phyloP scores from a whole-genome alignment of 2,888 invertebrate genomes.

The Stegophylla sp. region DNA sequence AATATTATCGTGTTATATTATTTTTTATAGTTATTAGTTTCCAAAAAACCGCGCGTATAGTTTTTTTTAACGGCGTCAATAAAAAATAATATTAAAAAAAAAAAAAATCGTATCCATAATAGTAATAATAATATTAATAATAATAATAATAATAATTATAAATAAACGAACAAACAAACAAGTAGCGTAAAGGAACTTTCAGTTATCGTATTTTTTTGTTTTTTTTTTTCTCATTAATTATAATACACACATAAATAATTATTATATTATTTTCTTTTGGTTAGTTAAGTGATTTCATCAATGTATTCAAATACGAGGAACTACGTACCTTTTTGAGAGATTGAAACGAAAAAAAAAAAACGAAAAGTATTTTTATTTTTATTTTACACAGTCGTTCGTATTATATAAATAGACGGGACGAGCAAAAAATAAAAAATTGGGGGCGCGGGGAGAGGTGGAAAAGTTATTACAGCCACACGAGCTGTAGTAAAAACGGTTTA shows the following conservation, averaged over 20 bases:
- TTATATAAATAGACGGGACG: not conserved
- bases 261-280: constrained; percentile 26
- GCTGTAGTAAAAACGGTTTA: too few species aligned
- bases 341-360: constrained; percentile 10
- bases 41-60: constrained; percentile 42
- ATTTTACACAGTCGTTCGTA: not conserved
- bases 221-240: not conserved
- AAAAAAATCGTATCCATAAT: not conserved
- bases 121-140: constrained; percentile 37
- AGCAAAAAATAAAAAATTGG: not conserved
- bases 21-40: constrained; percentile 29
- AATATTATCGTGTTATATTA: not conserved
- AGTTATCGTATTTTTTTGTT: constrained; percentile 56
- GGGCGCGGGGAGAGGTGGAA: constrained; percentile 24
- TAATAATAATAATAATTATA: constrained; percentile 24
- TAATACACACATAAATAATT: constrained; percentile 34
- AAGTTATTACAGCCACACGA: not conserved
- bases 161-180: constrained; percentile 48
- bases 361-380: constrained; percentile 6
- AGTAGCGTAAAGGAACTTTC: constrained; percentile 57
- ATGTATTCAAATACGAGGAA: constrained; percentile 45
- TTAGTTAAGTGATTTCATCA: constrained; percentile 11
- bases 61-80: constrained; percentile 23
- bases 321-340: constrained; percentile 51
- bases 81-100: constrained; percentile 24